Conservation (phyloP, 2,888 invertebrate genomes). For the Elysia crispata region DNA sequence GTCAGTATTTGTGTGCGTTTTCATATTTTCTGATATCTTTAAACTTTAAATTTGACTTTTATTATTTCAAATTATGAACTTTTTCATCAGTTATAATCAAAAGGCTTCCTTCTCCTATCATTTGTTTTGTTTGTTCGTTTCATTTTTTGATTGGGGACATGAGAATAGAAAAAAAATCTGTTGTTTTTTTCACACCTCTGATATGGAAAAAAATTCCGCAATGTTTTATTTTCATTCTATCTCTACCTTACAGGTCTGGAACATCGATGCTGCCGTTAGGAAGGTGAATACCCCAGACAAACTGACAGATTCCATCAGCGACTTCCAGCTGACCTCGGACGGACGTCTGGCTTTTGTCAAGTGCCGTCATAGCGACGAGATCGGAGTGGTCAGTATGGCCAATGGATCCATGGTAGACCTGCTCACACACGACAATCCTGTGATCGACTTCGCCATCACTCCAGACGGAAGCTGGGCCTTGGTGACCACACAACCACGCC, state of each 20-base stretch:
- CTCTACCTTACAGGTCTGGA: conserved; percentile 35
- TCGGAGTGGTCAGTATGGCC: conserved; percentile 74
- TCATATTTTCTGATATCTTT: no score
- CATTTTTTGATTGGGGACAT: no score
- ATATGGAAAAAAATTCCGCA: no score
- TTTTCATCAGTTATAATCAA: no score
- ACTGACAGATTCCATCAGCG: conserved; percentile 69
- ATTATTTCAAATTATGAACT: no score
- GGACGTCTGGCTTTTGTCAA: conserved; percentile 66
- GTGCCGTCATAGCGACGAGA: conserved; percentile 72
- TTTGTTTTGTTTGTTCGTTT: no score
- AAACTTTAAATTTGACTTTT: no score
- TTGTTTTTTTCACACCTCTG: no score
- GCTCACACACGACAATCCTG: conserved; percentile 71
- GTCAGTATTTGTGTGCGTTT: no score
- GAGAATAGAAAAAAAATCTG: no score
- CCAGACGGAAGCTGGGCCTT: conserved; percentile 71
- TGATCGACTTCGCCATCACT: conserved; percentile 68
- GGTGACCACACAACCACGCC: conserved; percentile 63
- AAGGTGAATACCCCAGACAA: conserved; percentile 62
- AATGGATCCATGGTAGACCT: conserved; percentile 73
- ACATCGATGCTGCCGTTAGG: conserved; percentile 40
- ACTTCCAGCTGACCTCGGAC: conserved; percentile 65
- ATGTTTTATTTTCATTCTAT: neutral
- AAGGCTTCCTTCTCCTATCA: no score